Base-by-base conservation (phyloP, 2,797 vertebrate species). In the Hippoglossus hippoglossus region DNA sequence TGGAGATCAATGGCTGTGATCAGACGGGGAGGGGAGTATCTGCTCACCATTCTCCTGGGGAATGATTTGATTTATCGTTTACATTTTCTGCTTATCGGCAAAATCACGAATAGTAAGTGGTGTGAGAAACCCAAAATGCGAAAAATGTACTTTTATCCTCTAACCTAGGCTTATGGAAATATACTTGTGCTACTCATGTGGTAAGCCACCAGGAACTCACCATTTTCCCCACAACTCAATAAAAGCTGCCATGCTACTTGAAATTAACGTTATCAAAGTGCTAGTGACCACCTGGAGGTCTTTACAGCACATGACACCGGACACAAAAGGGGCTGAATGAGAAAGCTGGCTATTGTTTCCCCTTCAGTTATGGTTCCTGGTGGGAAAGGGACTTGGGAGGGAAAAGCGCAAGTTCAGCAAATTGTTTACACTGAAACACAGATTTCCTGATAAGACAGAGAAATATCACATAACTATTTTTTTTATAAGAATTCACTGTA, bases 261-360 rank as follows among this genome's bases (percentile, higher is more conserved):
- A 66, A 79, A 69, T 24, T 6, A 11, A 34, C 64, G 44, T 72
- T 60, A 77, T 82, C 54, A 47, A 34, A 47, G 49, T 64, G 62
- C 52, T 16, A 26, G 58, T 54, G 69, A 62, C 56, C 77, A 87
- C 79, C 80, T 87, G 78, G 65, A 72, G 57, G 41, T 75, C 70
- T 80, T 63, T 46, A 25, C 18, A 68, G 55, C 66, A 73, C 56
- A 74, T 54, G 77, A 80, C 75, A 74, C 77, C 81, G 86, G 90
- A 90, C 61, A n/a, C 75, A 75, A 63, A 63, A 54, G 68, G 82
- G 64, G 79, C 70, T 62, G 69, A 34, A 65, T 79, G 80, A 92
- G 88, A 87, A 90, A 70, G 73, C 52, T 21, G 4, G 55, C 75
- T 57, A 86, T 89, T 89, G 88, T 90, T 89, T 31, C 4, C 16